phyloP scores from a whole-genome alignment of 2,888 invertebrate species.

The Volucella zonaria region DNA sequence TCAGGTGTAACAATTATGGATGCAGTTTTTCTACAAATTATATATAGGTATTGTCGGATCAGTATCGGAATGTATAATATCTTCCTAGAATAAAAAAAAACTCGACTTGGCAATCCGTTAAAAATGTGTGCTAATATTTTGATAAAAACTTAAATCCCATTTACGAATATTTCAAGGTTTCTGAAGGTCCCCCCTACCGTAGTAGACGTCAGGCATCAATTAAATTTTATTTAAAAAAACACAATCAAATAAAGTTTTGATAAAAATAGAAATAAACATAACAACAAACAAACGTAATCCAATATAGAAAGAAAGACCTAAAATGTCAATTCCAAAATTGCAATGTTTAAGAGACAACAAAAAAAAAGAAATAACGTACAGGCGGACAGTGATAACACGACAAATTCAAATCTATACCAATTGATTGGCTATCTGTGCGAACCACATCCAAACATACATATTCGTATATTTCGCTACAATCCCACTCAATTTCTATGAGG shows the following conservation, averaged over 20 bases:
- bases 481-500: conserved; percentile 64
- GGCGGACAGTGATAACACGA: conserved; percentile 55
- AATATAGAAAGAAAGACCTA: conserved; percentile 33
- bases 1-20: too few species aligned
- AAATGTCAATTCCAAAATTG: conserved; percentile 68
- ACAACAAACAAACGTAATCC: conserved; percentile 46
- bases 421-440: conserved; percentile 65
- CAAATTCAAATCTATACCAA: conserved; percentile 67
- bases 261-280: conserved; percentile 14
- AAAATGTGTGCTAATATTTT: too few species aligned
- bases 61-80: too few species aligned
- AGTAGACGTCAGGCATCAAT: conserved; percentile 7
- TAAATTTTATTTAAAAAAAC: conserved; percentile 48
- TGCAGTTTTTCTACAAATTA: too few species aligned
- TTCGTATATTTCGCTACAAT: conserved; percentile 22
- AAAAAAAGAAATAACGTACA: conserved; percentile 35
- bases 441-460: conserved; percentile 23
- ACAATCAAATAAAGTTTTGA: conserved; percentile 51
- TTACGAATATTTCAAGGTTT: too few species aligned
- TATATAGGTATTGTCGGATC: too few species aligned
- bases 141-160: too few species aligned
- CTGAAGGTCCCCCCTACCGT: too few species aligned
- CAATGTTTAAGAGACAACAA: conserved; percentile 55
- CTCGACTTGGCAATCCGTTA: too few species aligned
- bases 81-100: too few species aligned